Base-by-base conservation (phyloP, 1,140 invertebrate genomes). In the Medauroidea extradentata region DNA sequence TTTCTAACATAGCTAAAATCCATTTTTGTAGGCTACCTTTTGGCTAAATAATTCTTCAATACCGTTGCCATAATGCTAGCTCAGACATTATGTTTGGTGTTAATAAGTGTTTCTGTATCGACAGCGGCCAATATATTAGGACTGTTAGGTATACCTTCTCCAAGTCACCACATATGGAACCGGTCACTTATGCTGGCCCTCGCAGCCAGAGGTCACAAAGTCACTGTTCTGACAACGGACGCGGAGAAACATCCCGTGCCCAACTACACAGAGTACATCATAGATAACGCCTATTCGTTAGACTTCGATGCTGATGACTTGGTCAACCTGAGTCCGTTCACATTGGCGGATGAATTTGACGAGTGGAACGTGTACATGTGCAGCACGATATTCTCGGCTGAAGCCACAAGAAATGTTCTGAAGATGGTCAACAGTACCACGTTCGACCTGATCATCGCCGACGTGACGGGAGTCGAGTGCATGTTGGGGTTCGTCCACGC, bases 141-240 rank as follows among this genome's bases (percentile, higher is more conserved):
- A 0, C 67, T 88, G 21, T 84, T 87, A 65, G 80, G 82, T 1
- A 81, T 85, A 58, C 73, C 79, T 1, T 83, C 85, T 1, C 81
- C 78, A 29, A 89, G 86, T 68, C 88, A 90, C 66, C 86, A 87
- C 64, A 77, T 81, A 18, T 83, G 87, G 23, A 85, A 85, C 63
- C 75, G 83, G 50, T 80, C 81, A 0, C 66, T 90, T 2, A 71
- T 89, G 2, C 78, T 80, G 24, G 85, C 82, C 56, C 67, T 91
- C 27, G 80, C 81, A 0, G 74, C 71, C 55, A 78, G 81, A 14
- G 86, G 86, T 21, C 85, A 90, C 63, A 73, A 86, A 13, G 61
- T 91, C 9, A 88, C 86, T 1, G 81, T 89, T 13, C 69, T 89
- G 13, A 86, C 81, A 24, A 79, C 84, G 64, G 87, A 86, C 57